Evolutionary conservation across 2,797 vertebrate species (phyloP).

Genomic region (Nannoperca obscura): DNA sequence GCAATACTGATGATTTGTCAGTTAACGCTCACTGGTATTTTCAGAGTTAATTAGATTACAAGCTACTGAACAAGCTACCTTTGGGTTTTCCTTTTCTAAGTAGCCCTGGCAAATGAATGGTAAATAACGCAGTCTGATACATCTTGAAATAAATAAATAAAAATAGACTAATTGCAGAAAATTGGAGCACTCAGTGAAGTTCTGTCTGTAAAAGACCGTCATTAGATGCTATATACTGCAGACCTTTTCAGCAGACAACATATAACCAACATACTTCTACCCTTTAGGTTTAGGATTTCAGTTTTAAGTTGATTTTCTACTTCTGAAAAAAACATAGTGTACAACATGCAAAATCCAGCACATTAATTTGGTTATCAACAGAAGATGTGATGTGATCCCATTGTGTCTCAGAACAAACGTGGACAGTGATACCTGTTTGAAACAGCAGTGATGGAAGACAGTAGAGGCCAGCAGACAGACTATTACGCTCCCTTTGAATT

Average conservation of each 20-base stretch:
- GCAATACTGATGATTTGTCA: neutral
- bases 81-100: neutral
- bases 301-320: neutral
- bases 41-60: neutral
- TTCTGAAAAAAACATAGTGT: too few relatives aligned
- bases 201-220: neutral
- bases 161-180: neutral
- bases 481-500: conserved; percentile 12
- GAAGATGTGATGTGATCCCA: neutral
- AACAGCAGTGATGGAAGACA: conserved; percentile 15
- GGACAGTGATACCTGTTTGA: neutral
- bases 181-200: neutral
- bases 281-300: too few relatives aligned
- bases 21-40: neutral
- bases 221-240: neutral
- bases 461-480: conserved; percentile 5
- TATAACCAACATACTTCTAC: neutral
- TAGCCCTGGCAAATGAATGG: neutral
- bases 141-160: neutral
- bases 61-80: neutral
- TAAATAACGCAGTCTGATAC: neutral
- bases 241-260: neutral
- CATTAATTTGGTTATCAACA: neutral
- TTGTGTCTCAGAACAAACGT: neutral
- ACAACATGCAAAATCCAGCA: neutral